Percentiles rank a stretch among this genome's conserved stretches.
These are phyloP conservation scores for Stenodera caucasica DNA, from an alignment of 2,888 invertebrate species.

Conservation along the genomic window DNA sequence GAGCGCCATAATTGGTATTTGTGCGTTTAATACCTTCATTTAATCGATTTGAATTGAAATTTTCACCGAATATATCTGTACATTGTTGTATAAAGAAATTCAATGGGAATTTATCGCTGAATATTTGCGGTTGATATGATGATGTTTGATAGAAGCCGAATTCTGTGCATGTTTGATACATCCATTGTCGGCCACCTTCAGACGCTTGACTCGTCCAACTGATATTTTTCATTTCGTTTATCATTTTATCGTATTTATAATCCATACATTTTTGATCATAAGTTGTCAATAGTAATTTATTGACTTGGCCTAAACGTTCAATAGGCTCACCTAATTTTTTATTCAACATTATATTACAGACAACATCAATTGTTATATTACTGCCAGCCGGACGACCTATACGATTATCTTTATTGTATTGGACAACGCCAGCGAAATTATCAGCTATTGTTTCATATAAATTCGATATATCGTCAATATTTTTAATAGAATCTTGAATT, in stretches of 20 bases:
- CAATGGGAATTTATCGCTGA: constrained; percentile 75
- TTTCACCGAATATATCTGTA: constrained; percentile 77
- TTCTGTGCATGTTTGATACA: constrained; percentile 93
- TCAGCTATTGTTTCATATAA: constrained; percentile 81
- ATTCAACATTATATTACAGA: constrained; percentile 76
- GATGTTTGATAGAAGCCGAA: constrained; percentile 96
- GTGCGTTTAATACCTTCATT: constrained; percentile 67
- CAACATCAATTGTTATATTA: constrained; percentile 77
- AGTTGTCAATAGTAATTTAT: constrained; percentile 67
- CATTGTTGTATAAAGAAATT: constrained; percentile 83
- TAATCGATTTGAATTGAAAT: constrained; percentile 67
- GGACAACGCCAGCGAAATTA: constrained; percentile 88
- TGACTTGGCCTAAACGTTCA: constrained; percentile 73
- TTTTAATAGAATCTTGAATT: constrained; percentile 64
- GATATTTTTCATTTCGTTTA: constrained; percentile 66
- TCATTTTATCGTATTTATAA: constrained; percentile 77
- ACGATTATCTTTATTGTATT: constrained; percentile 93
- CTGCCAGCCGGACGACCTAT: constrained; percentile 62
- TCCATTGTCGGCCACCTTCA: constrained; percentile 81
- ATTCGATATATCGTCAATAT: constrained; percentile 70
- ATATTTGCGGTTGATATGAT: constrained; percentile 63
- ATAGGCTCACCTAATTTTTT: constrained; percentile 63
- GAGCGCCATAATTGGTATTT: constrained; percentile 78
- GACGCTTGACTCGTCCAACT: constrained; percentile 67
- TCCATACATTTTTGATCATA: constrained; percentile 77